These are phyloP conservation scores for Melikaiella ostensackeni DNA, from an alignment of 2,888 invertebrate species.

Conservation along the genomic window DNA sequence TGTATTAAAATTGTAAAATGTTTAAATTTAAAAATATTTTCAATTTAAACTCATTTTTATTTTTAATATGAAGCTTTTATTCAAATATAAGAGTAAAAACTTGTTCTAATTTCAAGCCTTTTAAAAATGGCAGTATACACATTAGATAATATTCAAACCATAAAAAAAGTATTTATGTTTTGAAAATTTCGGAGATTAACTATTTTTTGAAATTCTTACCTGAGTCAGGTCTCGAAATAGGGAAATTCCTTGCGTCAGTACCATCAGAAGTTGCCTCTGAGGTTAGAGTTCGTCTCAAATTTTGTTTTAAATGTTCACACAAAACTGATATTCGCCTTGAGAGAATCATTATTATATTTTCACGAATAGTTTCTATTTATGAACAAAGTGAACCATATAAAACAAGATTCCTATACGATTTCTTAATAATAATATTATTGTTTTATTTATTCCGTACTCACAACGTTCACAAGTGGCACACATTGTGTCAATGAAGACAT, in stretches of 20 bases:
- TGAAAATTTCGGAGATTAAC: not conserved
- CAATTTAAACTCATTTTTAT: too few species aligned
- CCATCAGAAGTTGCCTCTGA: not conserved
- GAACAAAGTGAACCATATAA: not conserved
- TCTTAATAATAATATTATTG: not conserved
- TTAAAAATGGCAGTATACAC: too few species aligned
- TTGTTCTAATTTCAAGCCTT: too few species aligned
- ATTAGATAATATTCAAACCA: too few species aligned
- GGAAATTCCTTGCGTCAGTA: not conserved
- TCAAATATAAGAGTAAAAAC: too few species aligned
- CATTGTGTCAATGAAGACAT: too few species aligned
- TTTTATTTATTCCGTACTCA: too few species aligned
- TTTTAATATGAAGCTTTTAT: too few species aligned
- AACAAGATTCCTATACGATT: not conserved
- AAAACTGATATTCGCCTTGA: slow-evolving; percentile 17
- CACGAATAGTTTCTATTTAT: not conserved
- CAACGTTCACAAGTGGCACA: too few species aligned
- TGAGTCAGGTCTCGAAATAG: slow-evolving; percentile 22
- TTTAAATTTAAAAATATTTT: too few species aligned
- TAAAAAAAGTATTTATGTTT: too few species aligned
- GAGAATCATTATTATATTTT: slow-evolving; percentile 10
- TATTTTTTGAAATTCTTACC: slow-evolving; percentile 1
- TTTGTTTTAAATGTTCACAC: slow-evolving; percentile 32
- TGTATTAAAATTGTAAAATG: too few species aligned
- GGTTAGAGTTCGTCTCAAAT: slow-evolving; percentile 23